These are phyloP conservation scores for Otis tarda DNA, from an alignment of 2,113 vertebrate species.

Conservation along the genomic window DNA sequence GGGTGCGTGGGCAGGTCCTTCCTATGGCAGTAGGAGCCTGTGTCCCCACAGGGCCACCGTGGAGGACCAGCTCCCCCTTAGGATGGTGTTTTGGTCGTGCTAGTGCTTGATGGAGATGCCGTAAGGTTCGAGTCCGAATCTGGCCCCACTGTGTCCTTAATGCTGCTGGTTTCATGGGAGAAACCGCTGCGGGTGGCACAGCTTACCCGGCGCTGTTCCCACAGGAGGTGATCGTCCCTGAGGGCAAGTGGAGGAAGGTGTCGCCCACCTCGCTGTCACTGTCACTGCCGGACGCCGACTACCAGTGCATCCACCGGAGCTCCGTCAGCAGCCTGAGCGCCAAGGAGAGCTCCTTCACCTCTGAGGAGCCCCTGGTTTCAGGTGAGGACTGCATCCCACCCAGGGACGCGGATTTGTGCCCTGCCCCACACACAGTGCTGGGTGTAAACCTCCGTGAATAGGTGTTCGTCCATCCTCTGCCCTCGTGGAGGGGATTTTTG, in stretches of 20 bases:
- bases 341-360: constrained; percentile 79
- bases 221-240: constrained; percentile 84
- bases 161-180: not conserved
- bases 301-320: constrained; percentile 77
- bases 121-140: not conserved
- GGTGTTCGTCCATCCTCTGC: rapidly evolving
- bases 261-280: constrained; percentile 81
- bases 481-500: rapidly evolving
- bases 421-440: rapidly evolving
- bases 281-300: constrained; percentile 79
- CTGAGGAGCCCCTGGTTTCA: constrained; percentile 75
- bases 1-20: not conserved
- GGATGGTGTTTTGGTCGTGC: not conserved
- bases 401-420: rapidly evolving
- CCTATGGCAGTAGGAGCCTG: not conserved
- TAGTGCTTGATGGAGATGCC: not conserved
- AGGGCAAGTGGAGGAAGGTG: constrained; percentile 92
- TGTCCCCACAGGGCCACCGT: rapidly evolving
- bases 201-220: not conserved
- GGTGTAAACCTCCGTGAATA: not conserved
- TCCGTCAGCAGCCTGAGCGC: constrained; percentile 81
- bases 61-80: not conserved
- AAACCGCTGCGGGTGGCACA: rapidly evolving
- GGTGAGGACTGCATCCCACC: not conserved
- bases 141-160: rapidly evolving